A percentile compares a stretch with the other conserved stretches of the same genome.
phyloP scores from a whole-genome alignment of 2,888 invertebrate species.

The Nomada goodeniana region DNA sequence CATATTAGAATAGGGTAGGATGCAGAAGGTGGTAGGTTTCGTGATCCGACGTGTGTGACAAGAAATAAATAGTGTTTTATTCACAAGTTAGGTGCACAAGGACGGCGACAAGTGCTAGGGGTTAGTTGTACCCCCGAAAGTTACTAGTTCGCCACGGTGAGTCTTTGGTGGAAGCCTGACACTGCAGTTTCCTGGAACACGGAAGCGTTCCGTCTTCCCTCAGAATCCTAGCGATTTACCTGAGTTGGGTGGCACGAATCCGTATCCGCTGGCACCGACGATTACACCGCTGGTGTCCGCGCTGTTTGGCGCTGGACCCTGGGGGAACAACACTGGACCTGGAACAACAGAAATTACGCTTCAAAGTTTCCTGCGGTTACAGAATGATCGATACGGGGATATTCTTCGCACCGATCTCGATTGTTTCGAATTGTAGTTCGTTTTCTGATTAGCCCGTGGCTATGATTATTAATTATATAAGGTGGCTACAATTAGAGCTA shows the following conservation, averaged over 20 bases:
- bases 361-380: neutral
- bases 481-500: neutral
- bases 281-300: conserved; percentile 92
- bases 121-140: conserved; percentile 35
- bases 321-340: conserved; percentile 93
- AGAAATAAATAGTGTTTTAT: conserved; percentile 71
- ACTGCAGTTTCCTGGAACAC: neutral
- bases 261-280: conserved; percentile 93
- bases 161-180: conserved; percentile 48
- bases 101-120: conserved; percentile 39
- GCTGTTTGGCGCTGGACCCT: conserved; percentile 88
- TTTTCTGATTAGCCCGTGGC: too few species aligned
- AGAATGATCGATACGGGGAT: neutral
- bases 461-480: too few species aligned
- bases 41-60: conserved; percentile 39
- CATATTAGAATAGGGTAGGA: neutral
- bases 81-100: conserved; percentile 66
- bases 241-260: conserved; percentile 92
- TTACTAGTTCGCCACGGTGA: conserved; percentile 43
- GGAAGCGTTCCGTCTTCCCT: conserved; percentile 37
- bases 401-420: neutral
- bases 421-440: neutral
- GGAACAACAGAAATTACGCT: neutral
- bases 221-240: conserved; percentile 86
- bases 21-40: conserved; percentile 2